These are phyloP conservation scores for Sebastes matsubarae DNA, from an alignment of 2,797 vertebrate species.

Conservation along the genomic window DNA sequence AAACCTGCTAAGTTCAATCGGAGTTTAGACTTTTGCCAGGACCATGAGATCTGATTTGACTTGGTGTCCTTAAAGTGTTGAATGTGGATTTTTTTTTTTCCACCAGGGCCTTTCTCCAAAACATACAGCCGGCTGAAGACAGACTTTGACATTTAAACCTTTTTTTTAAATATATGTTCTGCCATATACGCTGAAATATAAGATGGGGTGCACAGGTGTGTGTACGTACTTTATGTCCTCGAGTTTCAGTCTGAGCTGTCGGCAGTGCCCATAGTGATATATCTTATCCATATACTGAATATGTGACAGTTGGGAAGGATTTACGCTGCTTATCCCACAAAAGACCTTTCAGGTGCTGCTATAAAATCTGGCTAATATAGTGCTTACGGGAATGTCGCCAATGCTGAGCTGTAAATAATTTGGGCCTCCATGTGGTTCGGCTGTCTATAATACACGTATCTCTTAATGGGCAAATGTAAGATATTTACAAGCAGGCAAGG, in stretches of 20 bases:
- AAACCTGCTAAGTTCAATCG: constrained; percentile 21
- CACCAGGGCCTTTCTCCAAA: neutral
- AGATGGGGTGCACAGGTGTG: neutral
- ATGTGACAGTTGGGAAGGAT: neutral
- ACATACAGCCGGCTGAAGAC: neutral
- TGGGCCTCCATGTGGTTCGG: neutral
- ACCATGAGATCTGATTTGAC: constrained; percentile 20
- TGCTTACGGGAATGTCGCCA: neutral
- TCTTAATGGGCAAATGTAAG: neutral
- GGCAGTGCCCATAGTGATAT: neutral
- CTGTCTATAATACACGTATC: neutral
- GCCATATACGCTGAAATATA: neutral
- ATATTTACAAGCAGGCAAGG: constrained; percentile 9
- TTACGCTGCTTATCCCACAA: neutral
- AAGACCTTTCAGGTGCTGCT: neutral
- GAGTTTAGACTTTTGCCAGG: constrained; percentile 39
- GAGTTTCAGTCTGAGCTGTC: neutral
- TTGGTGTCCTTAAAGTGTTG: constrained; percentile 10
- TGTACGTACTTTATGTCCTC: neutral
- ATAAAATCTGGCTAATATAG: neutral
- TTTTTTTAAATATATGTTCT: neutral
- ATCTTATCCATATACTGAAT: neutral
- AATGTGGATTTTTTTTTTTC: neutral
- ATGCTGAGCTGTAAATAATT: constrained; percentile 5
- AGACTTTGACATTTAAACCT: neutral